Percentiles rank a stretch among this genome's conserved stretches.
phyloP scores from a whole-genome alignment of 2,888 invertebrate genomes.

The Trichogramma evanescens region DNA sequence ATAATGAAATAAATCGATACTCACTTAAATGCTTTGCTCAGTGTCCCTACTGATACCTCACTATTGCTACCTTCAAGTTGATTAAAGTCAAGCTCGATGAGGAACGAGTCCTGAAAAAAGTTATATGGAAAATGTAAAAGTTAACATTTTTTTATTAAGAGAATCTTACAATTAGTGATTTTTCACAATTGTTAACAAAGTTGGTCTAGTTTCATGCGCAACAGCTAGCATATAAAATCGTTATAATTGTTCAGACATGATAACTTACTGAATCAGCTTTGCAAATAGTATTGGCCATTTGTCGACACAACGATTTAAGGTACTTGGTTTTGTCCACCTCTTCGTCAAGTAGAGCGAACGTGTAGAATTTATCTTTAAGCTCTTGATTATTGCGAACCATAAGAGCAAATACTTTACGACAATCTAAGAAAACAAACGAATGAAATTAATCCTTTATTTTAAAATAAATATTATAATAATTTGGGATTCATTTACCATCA shows the following conservation, averaged over 20 bases:
- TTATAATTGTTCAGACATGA: neutral
- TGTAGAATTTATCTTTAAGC: conserved; percentile 78
- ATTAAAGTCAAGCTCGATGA: conserved; percentile 70
- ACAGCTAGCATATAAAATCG: neutral
- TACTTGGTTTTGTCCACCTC: conserved; percentile 75
- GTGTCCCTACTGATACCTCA: conserved; percentile 77
- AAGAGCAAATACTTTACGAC: conserved; percentile 83
- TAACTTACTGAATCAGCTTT: conserved; percentile 81
- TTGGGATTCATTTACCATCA: conserved; percentile 54
- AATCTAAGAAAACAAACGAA: conserved; percentile 52
- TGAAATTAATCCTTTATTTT: neutral
- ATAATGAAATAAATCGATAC: conserved; percentile 26
- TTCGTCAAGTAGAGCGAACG: conserved; percentile 79
- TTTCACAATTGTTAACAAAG: neutral
- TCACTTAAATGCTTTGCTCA: conserved; percentile 83
- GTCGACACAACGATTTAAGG: conserved; percentile 75
- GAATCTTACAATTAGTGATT: neutral
- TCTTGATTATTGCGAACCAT: conserved; percentile 82
- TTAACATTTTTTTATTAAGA: neutral
- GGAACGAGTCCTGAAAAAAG: conserved; percentile 67
- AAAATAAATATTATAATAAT: neutral
- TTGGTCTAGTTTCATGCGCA: neutral
- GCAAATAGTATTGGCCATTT: conserved; percentile 88
- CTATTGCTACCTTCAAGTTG: conserved; percentile 83
- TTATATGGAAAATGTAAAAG: conserved; percentile 5